Percentiles rank a stretch among this genome's conserved stretches.
Evolutionary conservation across 2,797 vertebrate species (phyloP).

Genomic region (Urosaurus nigricauda): DNA sequence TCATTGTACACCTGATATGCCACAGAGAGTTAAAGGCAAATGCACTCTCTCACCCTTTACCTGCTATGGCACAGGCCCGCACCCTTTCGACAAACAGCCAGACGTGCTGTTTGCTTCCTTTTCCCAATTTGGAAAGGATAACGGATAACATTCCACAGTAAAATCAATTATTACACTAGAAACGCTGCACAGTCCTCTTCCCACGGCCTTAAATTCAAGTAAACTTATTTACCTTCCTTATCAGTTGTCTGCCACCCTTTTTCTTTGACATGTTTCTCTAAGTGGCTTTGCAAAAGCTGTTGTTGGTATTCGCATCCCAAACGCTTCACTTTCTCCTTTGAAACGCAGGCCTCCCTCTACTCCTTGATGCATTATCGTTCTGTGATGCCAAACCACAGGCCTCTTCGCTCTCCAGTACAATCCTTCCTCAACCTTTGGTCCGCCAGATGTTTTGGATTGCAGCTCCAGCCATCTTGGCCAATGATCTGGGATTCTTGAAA

Average conservation of each 20-base stretch:
- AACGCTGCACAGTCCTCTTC: background rate
- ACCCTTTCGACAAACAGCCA: conserved; percentile 1
- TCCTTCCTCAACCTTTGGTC: background rate
- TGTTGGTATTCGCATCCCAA: background rate
- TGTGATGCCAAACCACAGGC: background rate
- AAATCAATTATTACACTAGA: background rate
- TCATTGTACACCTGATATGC: too few relatives aligned
- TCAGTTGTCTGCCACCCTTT: background rate
- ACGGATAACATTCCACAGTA: background rate
- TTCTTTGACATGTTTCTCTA: background rate
- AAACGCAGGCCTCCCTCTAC: background rate
- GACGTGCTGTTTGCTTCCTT: background rate
- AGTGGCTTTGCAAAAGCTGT: background rate
- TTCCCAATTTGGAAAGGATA: background rate
- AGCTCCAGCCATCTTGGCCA: too few relatives aligned
- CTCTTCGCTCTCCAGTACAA: background rate
- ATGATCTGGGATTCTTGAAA: too few relatives aligned
- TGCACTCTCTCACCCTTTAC: background rate
- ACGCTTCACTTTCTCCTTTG: background rate
- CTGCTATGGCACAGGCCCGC: background rate
- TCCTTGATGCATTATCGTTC: too few relatives aligned
- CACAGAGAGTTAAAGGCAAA: background rate
- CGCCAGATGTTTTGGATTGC: too few relatives aligned
- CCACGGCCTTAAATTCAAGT: background rate
- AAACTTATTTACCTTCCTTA: background rate